Percentiles rank a stretch among this genome's conserved stretches.
phyloP scores from a whole-genome alignment of 1,140 invertebrate genomes.

The Tyrophagus putrescentiae region DNA sequence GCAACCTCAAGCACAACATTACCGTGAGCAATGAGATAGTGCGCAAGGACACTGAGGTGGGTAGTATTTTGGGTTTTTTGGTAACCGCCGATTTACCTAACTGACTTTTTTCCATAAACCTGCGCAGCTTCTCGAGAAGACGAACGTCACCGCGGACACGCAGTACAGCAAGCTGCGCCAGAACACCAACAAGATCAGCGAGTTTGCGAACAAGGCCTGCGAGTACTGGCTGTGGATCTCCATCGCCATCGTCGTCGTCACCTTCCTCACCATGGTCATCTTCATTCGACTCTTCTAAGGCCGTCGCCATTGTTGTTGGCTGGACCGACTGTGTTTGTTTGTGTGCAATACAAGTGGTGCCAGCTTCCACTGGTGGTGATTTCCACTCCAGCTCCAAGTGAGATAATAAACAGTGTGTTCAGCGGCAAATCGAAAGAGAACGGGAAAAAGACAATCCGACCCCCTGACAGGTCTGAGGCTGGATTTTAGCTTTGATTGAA shows the following conservation, averaged over 20 bases:
- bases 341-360: too few species aligned
- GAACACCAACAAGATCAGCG: constrained; percentile 62
- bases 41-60: constrained; percentile 56
- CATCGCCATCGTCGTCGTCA: constrained; percentile 59
- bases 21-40: constrained; percentile 68
- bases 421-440: too few species aligned
- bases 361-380: too few species aligned
- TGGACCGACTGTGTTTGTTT: too few species aligned
- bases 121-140: constrained; percentile 55
- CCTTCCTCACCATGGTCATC: constrained; percentile 76
- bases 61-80: constrained; percentile 4
- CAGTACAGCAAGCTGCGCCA: constrained; percentile 58
- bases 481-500: too few species aligned
- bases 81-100: neutral
- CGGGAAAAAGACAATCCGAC: too few species aligned
- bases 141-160: constrained; percentile 55
- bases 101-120: constrained; percentile 26
- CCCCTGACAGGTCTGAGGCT: too few species aligned
- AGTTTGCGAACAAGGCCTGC: constrained; percentile 68
- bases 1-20: constrained; percentile 73
- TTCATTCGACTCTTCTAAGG: constrained; percentile 53
- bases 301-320: neutral
- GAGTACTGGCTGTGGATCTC: constrained; percentile 87
- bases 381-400: too few species aligned
- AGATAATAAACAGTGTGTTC: too few species aligned